Percentiles rank a stretch among this genome's conserved stretches.
Evolutionary conservation across 2,113 vertebrate genomes (phyloP).

Genomic region (Ramphastos sulfuratus): DNA sequence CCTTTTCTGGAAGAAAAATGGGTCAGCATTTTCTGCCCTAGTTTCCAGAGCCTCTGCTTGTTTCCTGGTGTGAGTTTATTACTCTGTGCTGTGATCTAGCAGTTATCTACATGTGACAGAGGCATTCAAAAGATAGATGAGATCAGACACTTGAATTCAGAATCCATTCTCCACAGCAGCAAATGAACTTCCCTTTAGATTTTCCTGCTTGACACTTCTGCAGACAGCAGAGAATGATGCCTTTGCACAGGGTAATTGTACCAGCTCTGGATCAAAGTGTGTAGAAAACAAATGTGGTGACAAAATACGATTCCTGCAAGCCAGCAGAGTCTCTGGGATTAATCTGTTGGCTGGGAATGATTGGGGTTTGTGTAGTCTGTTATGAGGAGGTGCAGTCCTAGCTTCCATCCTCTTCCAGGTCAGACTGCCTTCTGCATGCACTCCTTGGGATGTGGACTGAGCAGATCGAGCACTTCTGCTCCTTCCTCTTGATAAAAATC

Average conservation of each 20-base stretch:
- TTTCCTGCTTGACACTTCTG: not conserved
- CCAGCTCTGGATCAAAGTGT: not conserved
- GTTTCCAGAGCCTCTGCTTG: constrained; percentile 6
- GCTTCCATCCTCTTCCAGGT: not conserved
- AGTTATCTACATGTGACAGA: accelerated
- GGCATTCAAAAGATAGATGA: not conserved
- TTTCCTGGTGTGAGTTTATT: not conserved
- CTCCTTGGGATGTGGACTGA: not conserved
- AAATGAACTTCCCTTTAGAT: not conserved
- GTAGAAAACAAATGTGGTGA: not conserved
- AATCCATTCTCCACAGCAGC: not conserved
- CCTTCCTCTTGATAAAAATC: not conserved
- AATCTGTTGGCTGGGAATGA: not conserved
- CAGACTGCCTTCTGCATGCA: not conserved
- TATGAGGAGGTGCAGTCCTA: not conserved
- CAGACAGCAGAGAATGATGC: not conserved
- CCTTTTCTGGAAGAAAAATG: constrained; percentile 26
- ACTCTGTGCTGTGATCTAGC: not conserved
- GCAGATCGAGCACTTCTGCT: not conserved
- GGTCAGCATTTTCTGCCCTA: constrained; percentile 46
- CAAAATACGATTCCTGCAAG: not conserved
- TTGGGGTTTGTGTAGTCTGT: not conserved
- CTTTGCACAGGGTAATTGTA: not conserved
- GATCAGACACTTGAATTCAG: not conserved
- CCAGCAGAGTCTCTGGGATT: not conserved